phyloP scores from a whole-genome alignment of 1,140 invertebrate genomes.

The Drosophila azteca region DNA sequence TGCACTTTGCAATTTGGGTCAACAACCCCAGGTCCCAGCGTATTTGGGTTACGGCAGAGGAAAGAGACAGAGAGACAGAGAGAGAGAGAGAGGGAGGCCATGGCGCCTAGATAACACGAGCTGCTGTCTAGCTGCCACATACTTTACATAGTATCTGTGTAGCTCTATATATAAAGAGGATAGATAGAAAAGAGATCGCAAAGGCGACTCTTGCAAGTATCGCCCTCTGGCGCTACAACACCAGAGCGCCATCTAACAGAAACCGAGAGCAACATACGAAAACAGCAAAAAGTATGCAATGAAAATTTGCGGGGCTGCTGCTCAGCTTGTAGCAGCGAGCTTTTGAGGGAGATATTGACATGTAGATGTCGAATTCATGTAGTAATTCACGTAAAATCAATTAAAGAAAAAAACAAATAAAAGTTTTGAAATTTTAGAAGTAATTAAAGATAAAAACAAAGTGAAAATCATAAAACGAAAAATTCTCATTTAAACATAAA shows the following conservation, averaged over 20 bases:
- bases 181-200: neutral
- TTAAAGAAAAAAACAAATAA: neutral
- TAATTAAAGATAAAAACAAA: neutral
- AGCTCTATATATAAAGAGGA: neutral
- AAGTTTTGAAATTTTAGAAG: neutral
- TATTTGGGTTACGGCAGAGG: conserved; percentile 59
- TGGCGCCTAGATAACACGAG: neutral
- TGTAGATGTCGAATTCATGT: no score
- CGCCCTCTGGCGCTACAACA: conserved; percentile 11
- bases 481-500: neutral
- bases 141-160: neutral
- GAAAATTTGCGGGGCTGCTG: neutral
- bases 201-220: neutral
- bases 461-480: neutral
- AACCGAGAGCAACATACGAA: neutral
- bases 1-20: conserved; percentile 81
- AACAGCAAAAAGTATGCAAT: conserved; percentile 66
- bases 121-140: conserved; percentile 1
- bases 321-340: conserved; percentile 31
- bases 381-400: neutral
- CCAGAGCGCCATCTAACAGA: conserved; percentile 23
- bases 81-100: neutral
- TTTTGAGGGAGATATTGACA: conserved; percentile 7
- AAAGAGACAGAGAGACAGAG: no score
- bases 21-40: conserved; percentile 65